Conservation (phyloP, 2,113 vertebrate genomes). For the Peromyscus polionotus region DNA sequence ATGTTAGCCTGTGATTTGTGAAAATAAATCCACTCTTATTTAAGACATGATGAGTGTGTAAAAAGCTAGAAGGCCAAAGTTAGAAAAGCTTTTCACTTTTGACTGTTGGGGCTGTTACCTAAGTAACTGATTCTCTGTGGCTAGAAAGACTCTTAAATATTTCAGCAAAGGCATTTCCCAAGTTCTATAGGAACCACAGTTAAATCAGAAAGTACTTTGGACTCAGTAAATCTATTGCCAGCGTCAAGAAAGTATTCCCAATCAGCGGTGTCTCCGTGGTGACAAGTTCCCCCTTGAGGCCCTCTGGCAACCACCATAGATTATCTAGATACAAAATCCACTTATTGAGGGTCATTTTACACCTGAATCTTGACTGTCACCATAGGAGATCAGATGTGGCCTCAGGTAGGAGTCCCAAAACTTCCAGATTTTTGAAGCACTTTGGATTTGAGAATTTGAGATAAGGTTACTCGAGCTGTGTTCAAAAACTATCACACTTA, state of each 20-base stretch:
- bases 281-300: background rate
- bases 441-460: background rate
- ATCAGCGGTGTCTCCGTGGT: fast-evolving
- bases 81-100: background rate
- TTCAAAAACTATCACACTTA: background rate
- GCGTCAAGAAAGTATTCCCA: background rate
- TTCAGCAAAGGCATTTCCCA: background rate
- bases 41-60: background rate
- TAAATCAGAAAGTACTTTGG: background rate
- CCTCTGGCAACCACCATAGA: background rate
- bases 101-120: background rate
- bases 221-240: background rate
- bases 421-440: background rate
- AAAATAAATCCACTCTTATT: background rate
- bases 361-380: background rate
- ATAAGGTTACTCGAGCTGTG: background rate
- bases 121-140: background rate
- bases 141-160: background rate
- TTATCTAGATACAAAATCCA: background rate
- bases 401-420: background rate
- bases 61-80: slow-evolving; percentile 7
- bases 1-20: background rate
- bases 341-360: background rate
- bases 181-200: background rate
- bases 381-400: background rate